A percentile compares a stretch with the other conserved stretches of the same genome.
These are phyloP conservation scores for Centropyge bicolor DNA, from an alignment of 2,797 vertebrate species.

Conservation along the genomic window DNA sequence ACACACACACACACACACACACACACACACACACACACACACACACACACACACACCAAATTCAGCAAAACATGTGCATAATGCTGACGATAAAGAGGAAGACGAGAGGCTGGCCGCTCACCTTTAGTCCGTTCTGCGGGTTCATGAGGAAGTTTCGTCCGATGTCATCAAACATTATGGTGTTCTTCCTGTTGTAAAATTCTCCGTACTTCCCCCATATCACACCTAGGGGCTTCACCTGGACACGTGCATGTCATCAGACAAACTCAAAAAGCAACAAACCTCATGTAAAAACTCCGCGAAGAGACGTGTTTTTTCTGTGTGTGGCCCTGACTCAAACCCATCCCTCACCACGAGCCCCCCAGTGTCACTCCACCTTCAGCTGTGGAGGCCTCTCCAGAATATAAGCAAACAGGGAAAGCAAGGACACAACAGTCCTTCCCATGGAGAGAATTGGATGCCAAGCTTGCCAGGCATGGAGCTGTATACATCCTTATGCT, in stretches of 20 bases:
- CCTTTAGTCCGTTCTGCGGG: slow-evolving; percentile 98
- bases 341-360: background rate
- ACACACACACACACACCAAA: slow-evolving; percentile 30
- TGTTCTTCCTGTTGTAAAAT: slow-evolving; percentile 97
- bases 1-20: no score
- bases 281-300: background rate
- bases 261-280: slow-evolving; percentile 16
- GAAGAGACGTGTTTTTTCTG: background rate
- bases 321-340: slow-evolving; percentile 1
- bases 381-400: slow-evolving; percentile 1
- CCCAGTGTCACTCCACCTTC: background rate
- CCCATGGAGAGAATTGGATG: background rate
- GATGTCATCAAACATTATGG: slow-evolving; percentile 99
- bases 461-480: background rate
- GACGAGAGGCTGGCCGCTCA: slow-evolving; percentile 54
- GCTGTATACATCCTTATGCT: background rate
- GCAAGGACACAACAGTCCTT: background rate
- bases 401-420: background rate
- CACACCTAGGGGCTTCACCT: slow-evolving; percentile 98
- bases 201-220: slow-evolving; percentile 98
- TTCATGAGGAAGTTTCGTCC: slow-evolving; percentile 99
- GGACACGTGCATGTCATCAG: slow-evolving; percentile 30
- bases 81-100: background rate
- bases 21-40: slow-evolving; percentile 2
- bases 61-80: background rate